phyloP scores from a whole-genome alignment of 2,113 vertebrate genomes.

The Calidris pugnax region DNA sequence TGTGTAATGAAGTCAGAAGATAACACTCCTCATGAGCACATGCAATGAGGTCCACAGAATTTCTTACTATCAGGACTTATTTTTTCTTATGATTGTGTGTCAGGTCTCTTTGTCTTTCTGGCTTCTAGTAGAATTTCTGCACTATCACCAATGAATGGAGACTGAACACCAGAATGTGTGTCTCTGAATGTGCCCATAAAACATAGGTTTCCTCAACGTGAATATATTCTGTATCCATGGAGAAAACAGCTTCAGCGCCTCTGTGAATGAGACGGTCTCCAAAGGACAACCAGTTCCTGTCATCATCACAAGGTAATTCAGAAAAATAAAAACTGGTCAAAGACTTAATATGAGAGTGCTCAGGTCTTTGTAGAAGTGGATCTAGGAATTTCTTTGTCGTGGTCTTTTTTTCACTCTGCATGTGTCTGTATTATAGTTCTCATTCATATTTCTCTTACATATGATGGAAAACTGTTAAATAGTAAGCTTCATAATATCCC shows the following conservation, averaged over 20 bases:
- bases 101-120: background rate
- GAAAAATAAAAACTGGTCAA: background rate
- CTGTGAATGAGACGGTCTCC: background rate
- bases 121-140: background rate
- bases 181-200: background rate
- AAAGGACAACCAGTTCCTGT: background rate
- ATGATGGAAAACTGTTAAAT: background rate
- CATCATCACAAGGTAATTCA: background rate
- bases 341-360: background rate
- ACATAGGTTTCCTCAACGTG: background rate
- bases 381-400: background rate
- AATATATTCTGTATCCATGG: background rate
- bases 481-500: background rate
- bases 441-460: background rate
- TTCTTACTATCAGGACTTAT: accelerated
- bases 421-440: background rate
- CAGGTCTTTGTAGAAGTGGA: background rate
- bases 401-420: background rate
- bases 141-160: background rate
- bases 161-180: background rate
- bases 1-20: background rate
- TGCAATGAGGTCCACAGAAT: background rate
- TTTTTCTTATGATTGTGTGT: background rate
- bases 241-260: background rate
- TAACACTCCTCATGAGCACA: background rate